These are phyloP conservation scores for Drosophila fulvimacula DNA, from an alignment of 2,888 invertebrate species.

Conservation along the genomic window DNA sequence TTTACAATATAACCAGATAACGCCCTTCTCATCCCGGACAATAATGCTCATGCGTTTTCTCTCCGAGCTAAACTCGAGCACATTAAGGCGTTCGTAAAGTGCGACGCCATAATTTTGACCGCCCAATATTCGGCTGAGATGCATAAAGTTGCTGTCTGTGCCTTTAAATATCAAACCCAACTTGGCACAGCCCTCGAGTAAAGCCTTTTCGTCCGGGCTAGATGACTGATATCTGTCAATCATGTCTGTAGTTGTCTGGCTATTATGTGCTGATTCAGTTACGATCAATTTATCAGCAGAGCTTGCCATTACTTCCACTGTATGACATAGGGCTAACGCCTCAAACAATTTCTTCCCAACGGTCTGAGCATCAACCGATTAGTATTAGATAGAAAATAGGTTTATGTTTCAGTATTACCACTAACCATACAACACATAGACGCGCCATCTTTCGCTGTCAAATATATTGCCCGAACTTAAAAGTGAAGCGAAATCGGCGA, in stretches of 20 bases:
- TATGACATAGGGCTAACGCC: constrained; percentile 91
- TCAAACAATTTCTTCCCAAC: constrained; percentile 90
- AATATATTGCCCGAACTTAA: too few relatives aligned
- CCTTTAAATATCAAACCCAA: constrained; percentile 89
- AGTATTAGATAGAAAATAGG: not conserved
- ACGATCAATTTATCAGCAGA: constrained; percentile 67
- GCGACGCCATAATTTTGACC: constrained; percentile 67
- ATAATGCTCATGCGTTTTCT: constrained; percentile 97
- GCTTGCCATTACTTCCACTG: constrained; percentile 87
- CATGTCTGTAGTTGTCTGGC: constrained; percentile 17
- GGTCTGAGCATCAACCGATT: constrained; percentile 85
- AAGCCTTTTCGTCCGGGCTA: constrained; percentile 97
- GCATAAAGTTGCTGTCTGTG: constrained; percentile 88
- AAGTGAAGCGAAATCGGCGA: too few relatives aligned
- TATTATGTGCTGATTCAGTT: constrained; percentile 25
- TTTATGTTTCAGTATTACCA: not conserved
- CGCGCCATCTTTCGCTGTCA: too few relatives aligned
- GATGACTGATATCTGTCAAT: constrained; percentile 88
- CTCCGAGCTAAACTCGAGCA: constrained; percentile 94
- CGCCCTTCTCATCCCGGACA: constrained; percentile 87
- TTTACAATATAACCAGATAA: constrained; percentile 90
- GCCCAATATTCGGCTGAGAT: constrained; percentile 85
- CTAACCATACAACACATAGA: too few relatives aligned
- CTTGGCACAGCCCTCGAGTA: constrained; percentile 94
- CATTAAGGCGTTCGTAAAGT: constrained; percentile 89